Percentiles rank a stretch among this genome's conserved stretches.
Evolutionary conservation across 2,113 vertebrate species (phyloP).

Genomic region (Centropus unirufus): DNA sequence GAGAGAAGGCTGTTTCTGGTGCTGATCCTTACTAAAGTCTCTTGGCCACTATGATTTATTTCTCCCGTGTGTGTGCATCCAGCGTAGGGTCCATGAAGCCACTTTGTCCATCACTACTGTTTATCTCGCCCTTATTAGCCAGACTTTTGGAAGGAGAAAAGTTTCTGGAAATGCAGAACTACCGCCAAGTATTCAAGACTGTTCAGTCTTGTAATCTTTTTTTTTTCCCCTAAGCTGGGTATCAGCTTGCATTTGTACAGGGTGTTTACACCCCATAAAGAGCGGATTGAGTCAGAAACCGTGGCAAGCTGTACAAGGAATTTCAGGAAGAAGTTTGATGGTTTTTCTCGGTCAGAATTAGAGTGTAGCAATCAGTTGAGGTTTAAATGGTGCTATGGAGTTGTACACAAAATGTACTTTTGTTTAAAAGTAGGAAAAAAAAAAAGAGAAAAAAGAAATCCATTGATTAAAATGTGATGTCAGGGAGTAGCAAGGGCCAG

Average conservation of each 20-base stretch:
- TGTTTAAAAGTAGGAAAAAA: neutral
- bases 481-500: neutral
- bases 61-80: neutral
- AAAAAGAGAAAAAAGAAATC: neutral
- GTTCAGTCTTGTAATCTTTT: neutral
- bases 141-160: neutral
- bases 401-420: neutral
- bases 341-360: neutral
- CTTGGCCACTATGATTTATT: neutral
- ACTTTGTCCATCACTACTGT: neutral
- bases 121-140: constrained; percentile 5
- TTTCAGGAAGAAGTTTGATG: neutral
- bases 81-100: neutral
- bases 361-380: neutral
- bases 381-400: neutral
- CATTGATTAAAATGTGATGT: neutral
- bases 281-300: neutral
- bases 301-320: neutral
- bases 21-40: neutral
- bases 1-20: neutral
- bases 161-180: neutral
- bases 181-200: neutral
- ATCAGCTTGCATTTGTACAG: neutral
- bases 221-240: neutral
- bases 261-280: neutral